Evolutionary conservation across 2,113 vertebrate species (phyloP).

Genomic region (Falco punctatus): DNA sequence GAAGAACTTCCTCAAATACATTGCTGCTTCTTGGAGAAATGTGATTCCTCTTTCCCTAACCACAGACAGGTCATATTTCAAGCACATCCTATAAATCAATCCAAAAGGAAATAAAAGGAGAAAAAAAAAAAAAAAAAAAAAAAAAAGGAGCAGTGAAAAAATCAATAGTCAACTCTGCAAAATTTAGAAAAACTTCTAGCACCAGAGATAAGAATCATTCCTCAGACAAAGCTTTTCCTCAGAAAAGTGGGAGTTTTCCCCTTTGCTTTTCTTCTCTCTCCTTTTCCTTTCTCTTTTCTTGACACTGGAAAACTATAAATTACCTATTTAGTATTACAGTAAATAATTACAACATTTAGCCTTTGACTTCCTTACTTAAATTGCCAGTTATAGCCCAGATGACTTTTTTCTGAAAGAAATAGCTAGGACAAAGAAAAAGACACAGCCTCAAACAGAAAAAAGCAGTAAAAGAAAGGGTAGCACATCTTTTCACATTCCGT

Average conservation of each 20-base stretch:
- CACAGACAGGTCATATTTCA: neutral
- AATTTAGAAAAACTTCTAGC: neutral
- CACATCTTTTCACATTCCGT: neutral
- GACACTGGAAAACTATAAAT: neutral
- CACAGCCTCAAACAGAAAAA: neutral
- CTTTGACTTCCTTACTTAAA: neutral
- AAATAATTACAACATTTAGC: neutral
- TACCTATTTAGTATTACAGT: neutral
- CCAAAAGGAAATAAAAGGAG: neutral
- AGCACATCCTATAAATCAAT: neutral
- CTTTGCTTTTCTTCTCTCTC: neutral
- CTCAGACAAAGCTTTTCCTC: neutral
- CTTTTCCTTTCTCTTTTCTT: neutral
- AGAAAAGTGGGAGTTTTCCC: neutral
- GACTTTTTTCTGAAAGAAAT: neutral
- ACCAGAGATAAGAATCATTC: neutral
- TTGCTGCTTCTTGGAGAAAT: neutral
- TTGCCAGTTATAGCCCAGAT: neutral
- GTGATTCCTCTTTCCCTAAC: neutral
- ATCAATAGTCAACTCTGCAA: neutral
- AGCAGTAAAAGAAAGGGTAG: neutral
- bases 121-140: fast-evolving
- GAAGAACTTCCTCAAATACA: neutral
- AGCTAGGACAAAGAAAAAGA: neutral
- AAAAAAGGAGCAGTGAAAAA: neutral